Evolutionary conservation across 2,113 vertebrate genomes (phyloP).

Genomic region (Patagioenas fasciata): DNA sequence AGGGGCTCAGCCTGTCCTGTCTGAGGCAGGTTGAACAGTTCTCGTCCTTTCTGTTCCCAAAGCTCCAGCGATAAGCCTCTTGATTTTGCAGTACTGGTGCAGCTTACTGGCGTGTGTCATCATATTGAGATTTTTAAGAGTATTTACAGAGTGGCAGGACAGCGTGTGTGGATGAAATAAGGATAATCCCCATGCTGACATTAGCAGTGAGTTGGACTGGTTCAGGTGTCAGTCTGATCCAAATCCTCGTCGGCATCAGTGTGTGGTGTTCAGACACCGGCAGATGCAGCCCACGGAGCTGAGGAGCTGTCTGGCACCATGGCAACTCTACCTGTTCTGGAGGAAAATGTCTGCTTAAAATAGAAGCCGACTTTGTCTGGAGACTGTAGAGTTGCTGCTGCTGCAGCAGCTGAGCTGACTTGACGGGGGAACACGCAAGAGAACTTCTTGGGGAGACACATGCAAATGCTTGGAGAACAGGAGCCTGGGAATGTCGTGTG

Average conservation of each 20-base stretch:
- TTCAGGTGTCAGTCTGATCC: background rate
- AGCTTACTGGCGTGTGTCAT: background rate
- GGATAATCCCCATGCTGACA: background rate
- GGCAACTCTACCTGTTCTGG: background rate
- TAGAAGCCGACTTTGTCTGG: background rate
- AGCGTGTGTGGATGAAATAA: background rate
- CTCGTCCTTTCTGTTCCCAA: background rate
- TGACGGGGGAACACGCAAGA: background rate
- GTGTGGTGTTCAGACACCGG: background rate
- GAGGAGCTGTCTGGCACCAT: background rate
- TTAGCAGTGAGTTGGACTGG: background rate
- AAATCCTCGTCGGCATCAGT: background rate
- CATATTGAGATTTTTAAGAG: background rate
- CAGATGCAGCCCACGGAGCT: background rate
- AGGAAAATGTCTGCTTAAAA: background rate
- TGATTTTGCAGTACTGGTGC: background rate
- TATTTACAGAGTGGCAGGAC: background rate
- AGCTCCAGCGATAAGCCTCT: background rate
- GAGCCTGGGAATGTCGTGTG: background rate
- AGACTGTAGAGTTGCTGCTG: background rate
- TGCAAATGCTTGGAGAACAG: rapidly evolving
- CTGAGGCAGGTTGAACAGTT: background rate
- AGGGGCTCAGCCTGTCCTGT: background rate
- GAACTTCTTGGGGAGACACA: background rate
- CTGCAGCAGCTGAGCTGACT: background rate